Percentiles rank a stretch among this genome's conserved stretches.
Evolutionary conservation across 2,797 vertebrate genomes (phyloP).

Genomic region (Nyctalus aviator): DNA sequence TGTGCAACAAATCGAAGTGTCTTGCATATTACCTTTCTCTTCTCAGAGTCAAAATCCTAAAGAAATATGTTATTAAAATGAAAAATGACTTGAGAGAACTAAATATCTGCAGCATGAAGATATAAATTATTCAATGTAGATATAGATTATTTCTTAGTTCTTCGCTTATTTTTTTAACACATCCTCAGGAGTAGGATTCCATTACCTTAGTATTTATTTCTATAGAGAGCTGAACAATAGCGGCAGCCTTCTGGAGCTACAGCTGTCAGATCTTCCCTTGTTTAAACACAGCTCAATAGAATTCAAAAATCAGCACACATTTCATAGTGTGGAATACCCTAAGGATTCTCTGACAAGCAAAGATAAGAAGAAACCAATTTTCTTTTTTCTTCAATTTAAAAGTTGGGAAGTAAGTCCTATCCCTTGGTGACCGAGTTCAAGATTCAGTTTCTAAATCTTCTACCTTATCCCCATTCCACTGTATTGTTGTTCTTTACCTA

Average conservation of each 20-base stretch:
- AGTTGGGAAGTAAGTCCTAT: constrained; percentile 64
- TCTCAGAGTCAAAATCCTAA: constrained; percentile 96
- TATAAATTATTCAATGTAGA: constrained; percentile 34
- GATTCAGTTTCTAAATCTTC: constrained; percentile 56
- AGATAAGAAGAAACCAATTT: constrained; percentile 77
- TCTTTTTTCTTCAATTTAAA: constrained; percentile 69
- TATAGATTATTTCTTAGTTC: not conserved
- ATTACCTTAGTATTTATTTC: not conserved
- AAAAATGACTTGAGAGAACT: constrained; percentile 60
- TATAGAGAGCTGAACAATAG: not conserved
- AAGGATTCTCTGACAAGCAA: constrained; percentile 70
- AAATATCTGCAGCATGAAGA: constrained; percentile 24
- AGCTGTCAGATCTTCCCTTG: constrained; percentile 45
- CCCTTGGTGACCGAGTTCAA: not conserved
- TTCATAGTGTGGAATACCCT: constrained; percentile 56
- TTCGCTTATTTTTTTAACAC: not conserved
- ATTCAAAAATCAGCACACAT: constrained; percentile 46
- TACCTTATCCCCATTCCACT: not conserved
- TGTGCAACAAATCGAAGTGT: constrained; percentile 96
- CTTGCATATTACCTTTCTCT: constrained; percentile 95
- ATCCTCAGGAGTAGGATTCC: not conserved
- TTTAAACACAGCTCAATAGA: constrained; percentile 56
- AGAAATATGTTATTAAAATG: constrained; percentile 76
- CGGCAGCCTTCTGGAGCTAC: not conserved
- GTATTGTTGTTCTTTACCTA: not conserved